A percentile compares a stretch with the other conserved stretches of the same genome.
Evolutionary conservation across 2,888 invertebrate species (phyloP).

Genomic region (Laspeyria flexula): DNA sequence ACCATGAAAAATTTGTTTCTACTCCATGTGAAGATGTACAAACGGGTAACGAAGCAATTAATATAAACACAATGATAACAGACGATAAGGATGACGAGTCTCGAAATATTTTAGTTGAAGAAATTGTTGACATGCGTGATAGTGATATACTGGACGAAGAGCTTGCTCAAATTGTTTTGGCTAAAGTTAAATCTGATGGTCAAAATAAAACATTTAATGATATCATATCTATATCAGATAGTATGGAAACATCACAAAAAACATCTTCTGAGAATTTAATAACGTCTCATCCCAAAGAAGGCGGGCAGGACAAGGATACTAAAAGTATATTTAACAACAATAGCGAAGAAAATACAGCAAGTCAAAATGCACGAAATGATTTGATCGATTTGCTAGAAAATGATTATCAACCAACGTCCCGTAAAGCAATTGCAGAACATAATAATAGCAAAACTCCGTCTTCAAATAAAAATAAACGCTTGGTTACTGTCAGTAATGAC

Average conservation of each 20-base stretch:
- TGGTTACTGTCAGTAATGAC: not conserved
- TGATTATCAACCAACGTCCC: not conserved
- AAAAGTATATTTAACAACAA: too few species aligned
- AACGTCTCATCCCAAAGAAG: too few species aligned
- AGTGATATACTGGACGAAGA: slow-evolving; percentile 1
- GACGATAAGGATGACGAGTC: not conserved
- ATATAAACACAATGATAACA: not conserved
- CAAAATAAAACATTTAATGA: too few species aligned
- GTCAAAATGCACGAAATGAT: not conserved
- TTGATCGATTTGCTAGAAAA: not conserved
- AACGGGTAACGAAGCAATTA: not conserved
- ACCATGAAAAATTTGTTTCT: not conserved
- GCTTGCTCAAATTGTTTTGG: not conserved
- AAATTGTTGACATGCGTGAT: not conserved
- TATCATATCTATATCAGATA: too few species aligned
- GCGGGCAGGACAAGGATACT: too few species aligned
- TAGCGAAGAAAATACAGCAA: too few species aligned
- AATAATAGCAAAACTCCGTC: not conserved
- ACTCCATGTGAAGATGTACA: not conserved
- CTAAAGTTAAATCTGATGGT: not conserved
- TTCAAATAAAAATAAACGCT: too few species aligned
- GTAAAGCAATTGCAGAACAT: not conserved
- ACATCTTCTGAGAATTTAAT: too few species aligned
- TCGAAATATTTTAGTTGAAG: not conserved
- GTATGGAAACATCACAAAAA: too few species aligned